These are phyloP conservation scores for Trissoscelio sp. DNA, from an alignment of 2,888 invertebrate genomes.

Conservation along the genomic window DNA sequence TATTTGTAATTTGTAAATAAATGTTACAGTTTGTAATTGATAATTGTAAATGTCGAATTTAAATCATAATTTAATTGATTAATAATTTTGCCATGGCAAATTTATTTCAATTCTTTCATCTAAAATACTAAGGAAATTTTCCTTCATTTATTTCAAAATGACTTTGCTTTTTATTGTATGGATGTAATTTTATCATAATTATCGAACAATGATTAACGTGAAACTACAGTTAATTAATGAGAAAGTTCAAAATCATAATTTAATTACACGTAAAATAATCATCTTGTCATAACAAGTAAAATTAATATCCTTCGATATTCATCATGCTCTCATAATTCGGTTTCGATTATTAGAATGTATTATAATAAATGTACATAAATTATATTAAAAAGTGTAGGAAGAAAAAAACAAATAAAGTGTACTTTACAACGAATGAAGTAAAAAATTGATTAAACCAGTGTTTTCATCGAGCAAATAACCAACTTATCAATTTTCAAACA, in stretches of 20 bases:
- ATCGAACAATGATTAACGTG: slow-evolving; percentile 51
- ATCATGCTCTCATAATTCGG: not conserved
- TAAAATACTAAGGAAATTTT: slow-evolving; percentile 20
- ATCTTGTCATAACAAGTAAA: slow-evolving; percentile 10
- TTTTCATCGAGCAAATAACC: not conserved
- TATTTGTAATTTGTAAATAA: too few species aligned
- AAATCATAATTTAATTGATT: too few species aligned
- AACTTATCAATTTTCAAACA: slow-evolving; percentile 20
- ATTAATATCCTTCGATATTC: slow-evolving; percentile 10
- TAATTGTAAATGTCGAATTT: too few species aligned
- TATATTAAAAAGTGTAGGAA: too few species aligned
- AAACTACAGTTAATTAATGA: slow-evolving; percentile 44
- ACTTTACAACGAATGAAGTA: not conserved
- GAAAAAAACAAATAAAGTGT: too few species aligned
- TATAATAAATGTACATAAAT: not conserved
- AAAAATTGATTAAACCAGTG: slow-evolving; percentile 20
- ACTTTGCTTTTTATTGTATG: slow-evolving; percentile 34
- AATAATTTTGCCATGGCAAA: not conserved
- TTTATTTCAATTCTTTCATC: not conserved
- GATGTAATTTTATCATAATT: slow-evolving; percentile 39
- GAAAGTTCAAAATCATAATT: slow-evolving; percentile 39
- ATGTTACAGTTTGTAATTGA: too few species aligned
- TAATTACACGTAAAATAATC: slow-evolving; percentile 31
- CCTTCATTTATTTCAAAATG: slow-evolving; percentile 16
- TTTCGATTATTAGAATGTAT: not conserved